Evolutionary conservation across 2,888 invertebrate genomes (phyloP), one percentile per base, ranked within the genome.

Genomic region (Tiliacea aurago): DNA sequence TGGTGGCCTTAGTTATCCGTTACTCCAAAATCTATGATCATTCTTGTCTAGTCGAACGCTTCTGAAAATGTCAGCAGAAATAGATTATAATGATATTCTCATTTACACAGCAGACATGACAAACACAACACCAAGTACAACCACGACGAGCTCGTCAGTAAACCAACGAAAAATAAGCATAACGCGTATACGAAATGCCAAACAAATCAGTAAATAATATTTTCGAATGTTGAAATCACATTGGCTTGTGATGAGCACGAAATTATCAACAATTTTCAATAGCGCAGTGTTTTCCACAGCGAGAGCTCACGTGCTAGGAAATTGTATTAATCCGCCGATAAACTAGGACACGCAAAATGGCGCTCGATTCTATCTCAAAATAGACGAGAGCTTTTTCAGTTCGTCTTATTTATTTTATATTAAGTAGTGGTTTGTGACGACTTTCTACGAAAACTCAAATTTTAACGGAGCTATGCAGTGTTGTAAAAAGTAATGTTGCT

Each of bases 301-400:
- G 79, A 51, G 65, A 71, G 78, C 78, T 83, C 86, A 83, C 84
- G 86, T 80, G 84, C 80, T 85, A 85, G 81, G 81, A 82, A 88
- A 88, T 88, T 85, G 80, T 90, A 87, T 89, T 88, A 90, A 90
- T 90, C 83, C 81, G 68, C 65, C 83, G 85, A 89, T 89, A 86
- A 90, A 90, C 83, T 87, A 86, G 88, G 87, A 83, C 90, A 85
- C 78, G 77, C 88, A 88, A 84, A 90, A 88, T 89, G 87, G 89
- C 84, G 88, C 72, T 80, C 84, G 86, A 86, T 80, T 78, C 86
- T 83, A 77, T 86, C 87, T 88, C 84, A 86, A 88, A 91, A 90
- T 90, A 89, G 89, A 89, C 73, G 86, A 86, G 86, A 89, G 88
- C 87, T 88, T 87, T 88, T 87, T 85, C 85, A 83, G 86, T 86